Conservation (phyloP, 2,797 vertebrate species). For the Morelia viridis region DNA sequence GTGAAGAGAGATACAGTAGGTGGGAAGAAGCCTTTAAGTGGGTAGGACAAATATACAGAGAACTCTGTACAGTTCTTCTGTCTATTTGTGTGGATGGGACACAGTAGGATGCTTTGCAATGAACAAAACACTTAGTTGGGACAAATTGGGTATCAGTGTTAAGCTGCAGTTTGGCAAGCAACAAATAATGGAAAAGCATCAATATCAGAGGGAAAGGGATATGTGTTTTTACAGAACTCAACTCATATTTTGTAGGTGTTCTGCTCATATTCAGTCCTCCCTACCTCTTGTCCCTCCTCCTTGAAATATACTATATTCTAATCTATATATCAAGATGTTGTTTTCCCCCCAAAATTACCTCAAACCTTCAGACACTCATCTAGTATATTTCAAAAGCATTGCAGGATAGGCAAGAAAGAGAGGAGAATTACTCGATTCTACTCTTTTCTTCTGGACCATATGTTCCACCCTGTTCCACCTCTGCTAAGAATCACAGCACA, state of each 20-base stretch:
- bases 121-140: not conserved
- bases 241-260: not conserved
- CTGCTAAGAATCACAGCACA: not conserved
- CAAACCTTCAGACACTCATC: not conserved
- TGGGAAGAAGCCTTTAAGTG: not conserved
- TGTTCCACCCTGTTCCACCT: not conserved
- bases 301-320: not conserved
- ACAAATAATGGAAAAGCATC: not conserved
- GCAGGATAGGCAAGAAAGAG: not conserved
- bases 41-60: not conserved
- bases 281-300: no score
- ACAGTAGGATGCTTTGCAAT: not conserved
- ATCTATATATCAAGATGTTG: not conserved
- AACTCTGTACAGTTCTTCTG: not conserved
- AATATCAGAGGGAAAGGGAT: not conserved
- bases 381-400: not conserved
- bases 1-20: not conserved
- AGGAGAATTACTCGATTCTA: not conserved
- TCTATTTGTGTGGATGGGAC: not conserved
- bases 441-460: not conserved
- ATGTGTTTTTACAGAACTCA: not conserved
- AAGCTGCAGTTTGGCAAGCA: not conserved
- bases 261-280: not conserved
- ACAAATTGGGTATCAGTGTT: not conserved
- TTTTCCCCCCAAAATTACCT: not conserved